Evolutionary conservation across 2,888 invertebrate species (phyloP).

Genomic region (Frankliniella intonsa): DNA sequence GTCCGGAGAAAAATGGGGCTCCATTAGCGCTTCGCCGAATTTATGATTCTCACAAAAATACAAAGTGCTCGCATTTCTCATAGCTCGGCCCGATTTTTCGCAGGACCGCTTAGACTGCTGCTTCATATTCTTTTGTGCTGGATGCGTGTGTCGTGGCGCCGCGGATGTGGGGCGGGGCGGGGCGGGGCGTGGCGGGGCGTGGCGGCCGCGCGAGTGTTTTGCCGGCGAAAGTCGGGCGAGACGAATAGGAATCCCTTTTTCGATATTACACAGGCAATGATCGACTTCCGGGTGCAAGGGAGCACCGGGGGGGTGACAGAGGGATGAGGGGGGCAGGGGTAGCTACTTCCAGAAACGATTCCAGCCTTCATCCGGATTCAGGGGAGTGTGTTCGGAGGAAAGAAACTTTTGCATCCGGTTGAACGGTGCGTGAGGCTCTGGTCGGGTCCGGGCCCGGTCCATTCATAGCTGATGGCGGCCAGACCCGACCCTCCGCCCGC

Average conservation of each 20-base stretch:
- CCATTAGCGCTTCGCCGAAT: constrained; percentile 5
- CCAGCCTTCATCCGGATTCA: constrained; percentile 14
- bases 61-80: constrained; percentile 4
- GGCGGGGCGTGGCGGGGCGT: not conserved
- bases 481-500: not conserved
- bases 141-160: no score
- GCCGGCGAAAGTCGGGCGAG: no score
- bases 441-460: no score
- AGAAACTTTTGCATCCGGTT: constrained; percentile 15
- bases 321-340: not conserved
- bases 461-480: no score
- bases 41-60: not conserved
- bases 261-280: not conserved
- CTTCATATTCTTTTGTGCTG: no score
- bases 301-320: not conserved
- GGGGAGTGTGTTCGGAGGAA: not conserved
- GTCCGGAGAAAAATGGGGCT: not conserved
- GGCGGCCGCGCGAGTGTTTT: not conserved
- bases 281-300: not conserved
- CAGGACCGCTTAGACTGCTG: no score
- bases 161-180: not conserved
- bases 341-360: not conserved
- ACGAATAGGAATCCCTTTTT: no score
- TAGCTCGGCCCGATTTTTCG: not conserved
- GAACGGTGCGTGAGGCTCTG: not conserved